phyloP scores from a whole-genome alignment of 1,140 invertebrate genomes.

The Sesamia nonagrioides region DNA sequence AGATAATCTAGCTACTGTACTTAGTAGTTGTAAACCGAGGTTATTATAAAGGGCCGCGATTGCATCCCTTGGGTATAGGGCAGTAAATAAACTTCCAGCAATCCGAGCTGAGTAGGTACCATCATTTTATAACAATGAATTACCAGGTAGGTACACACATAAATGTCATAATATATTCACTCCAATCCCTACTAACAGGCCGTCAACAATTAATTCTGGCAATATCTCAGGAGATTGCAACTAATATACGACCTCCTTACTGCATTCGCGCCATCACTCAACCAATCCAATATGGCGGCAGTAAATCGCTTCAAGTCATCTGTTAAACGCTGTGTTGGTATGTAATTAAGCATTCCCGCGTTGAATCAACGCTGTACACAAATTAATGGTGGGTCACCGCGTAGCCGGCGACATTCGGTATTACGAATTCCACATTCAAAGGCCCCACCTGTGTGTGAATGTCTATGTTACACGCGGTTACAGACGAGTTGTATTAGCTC shows the following conservation, averaged over 20 bases:
- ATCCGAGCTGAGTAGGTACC: neutral
- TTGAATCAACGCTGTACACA: slow-evolving; percentile 55
- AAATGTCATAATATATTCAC: slow-evolving; percentile 29
- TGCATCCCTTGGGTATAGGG: neutral
- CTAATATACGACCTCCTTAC: slow-evolving; percentile 44
- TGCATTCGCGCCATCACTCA: slow-evolving; percentile 53
- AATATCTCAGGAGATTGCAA: slow-evolving; percentile 40
- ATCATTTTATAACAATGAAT: neutral
- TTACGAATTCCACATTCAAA: slow-evolving; percentile 58
- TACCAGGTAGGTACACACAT: neutral
- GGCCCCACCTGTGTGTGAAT: slow-evolving; percentile 29
- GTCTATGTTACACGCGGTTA: slow-evolving; percentile 35
- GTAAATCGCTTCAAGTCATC: slow-evolving; percentile 62
- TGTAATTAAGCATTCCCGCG: slow-evolving; percentile 60
- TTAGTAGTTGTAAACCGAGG: neutral
- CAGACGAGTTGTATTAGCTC: slow-evolving; percentile 29
- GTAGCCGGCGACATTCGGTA: slow-evolving; percentile 50
- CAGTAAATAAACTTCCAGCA: neutral
- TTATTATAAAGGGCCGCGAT: no score
- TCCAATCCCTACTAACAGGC: slow-evolving; percentile 24
- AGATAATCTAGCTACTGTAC: neutral
- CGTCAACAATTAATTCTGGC: slow-evolving; percentile 30
- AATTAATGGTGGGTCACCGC: slow-evolving; percentile 61
- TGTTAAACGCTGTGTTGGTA: slow-evolving; percentile 56
- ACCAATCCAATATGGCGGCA: slow-evolving; percentile 58